Percentiles rank a stretch among this genome's conserved stretches.
Conservation (phyloP, 2,797 vertebrate species). For the Centroberyx gerrardi region DNA sequence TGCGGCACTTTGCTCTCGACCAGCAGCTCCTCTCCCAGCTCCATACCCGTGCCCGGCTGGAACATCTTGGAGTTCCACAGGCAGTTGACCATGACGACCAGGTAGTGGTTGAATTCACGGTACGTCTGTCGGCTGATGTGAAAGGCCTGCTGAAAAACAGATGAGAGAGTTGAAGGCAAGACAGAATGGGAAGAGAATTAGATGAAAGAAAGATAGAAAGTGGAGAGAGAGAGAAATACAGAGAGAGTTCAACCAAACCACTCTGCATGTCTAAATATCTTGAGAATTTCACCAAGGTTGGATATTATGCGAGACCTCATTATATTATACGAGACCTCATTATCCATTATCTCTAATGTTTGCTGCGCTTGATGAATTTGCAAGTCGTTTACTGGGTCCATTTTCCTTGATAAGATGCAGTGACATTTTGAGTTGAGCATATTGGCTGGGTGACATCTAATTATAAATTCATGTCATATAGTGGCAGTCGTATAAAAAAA, state of each 20-base stretch:
- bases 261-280: neutral
- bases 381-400: conserved; percentile 42
- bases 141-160: conserved; percentile 76
- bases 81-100: conserved; percentile 90
- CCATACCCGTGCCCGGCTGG: conserved; percentile 80
- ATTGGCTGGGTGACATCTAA: conserved; percentile 26
- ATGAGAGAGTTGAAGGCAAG: neutral
- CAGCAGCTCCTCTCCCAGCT: conserved; percentile 84
- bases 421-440: conserved; percentile 52
- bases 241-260: neutral
- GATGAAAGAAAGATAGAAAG: neutral
- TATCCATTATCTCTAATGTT: conserved; percentile 5
- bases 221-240: neutral
- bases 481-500: conserved; percentile 48
- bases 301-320: neutral
- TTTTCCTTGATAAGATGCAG: conserved; percentile 51
- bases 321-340: neutral
- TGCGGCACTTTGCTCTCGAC: conserved; percentile 80
- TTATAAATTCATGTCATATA: conserved; percentile 41
- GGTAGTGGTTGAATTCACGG: conserved; percentile 91
- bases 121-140: conserved; percentile 89
- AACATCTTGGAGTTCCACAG: conserved; percentile 92
- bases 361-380: conserved; percentile 41
- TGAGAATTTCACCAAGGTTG: neutral
- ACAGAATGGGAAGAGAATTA: neutral